Base-by-base conservation (phyloP, 2,888 invertebrate species). In the Diadegma fenestrale region DNA sequence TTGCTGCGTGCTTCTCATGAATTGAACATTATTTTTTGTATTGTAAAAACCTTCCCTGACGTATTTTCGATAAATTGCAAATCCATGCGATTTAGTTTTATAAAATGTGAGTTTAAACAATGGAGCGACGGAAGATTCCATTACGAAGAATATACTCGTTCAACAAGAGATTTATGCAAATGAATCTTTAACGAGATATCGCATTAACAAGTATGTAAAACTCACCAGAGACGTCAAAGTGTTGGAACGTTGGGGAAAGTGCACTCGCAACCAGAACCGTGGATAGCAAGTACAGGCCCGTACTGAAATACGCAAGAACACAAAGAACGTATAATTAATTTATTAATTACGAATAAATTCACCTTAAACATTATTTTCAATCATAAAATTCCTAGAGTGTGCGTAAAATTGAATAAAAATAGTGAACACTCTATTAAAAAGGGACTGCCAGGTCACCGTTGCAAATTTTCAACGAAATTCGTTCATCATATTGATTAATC, bases 181-280 rank as follows among this genome's bases (percentile, higher is more conserved):
- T 51, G 19, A 30, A 54, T 33, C 10, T 69, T 69, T 61, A 69
- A 48, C 54, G 58, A 80, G 30, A 68, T 63, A 30, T 10, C 14
- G 43, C 14, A 37, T 58, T 37, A 58, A 51, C 58, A 43, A 3
- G 30, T 73, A 58, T 71, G 26, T 30, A 19, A 69, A 19, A 85
- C 91, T 91, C 88, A 93, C 93, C 92, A 71, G 92, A 91, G 88
- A 93, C 87, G 84, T 93, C 91, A 81, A 92, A 91, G 75, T 90
- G 90, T 41, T 88, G 89, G 71, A 85, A 82, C 33, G 89, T 81
- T 75, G 92, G 89, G 68, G 92, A 89, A 87, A 92, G 83, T 82
- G 93, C 90, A 33, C 88, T 81, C 43, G 82, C 90, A 30, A 88
- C 85, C 61, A 90, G 82, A 78, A 92, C 84, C 87, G 90, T 87